These are phyloP conservation scores for Pheosia gnoma DNA, from an alignment of 2,888 invertebrate species.

Conservation along the genomic window DNA sequence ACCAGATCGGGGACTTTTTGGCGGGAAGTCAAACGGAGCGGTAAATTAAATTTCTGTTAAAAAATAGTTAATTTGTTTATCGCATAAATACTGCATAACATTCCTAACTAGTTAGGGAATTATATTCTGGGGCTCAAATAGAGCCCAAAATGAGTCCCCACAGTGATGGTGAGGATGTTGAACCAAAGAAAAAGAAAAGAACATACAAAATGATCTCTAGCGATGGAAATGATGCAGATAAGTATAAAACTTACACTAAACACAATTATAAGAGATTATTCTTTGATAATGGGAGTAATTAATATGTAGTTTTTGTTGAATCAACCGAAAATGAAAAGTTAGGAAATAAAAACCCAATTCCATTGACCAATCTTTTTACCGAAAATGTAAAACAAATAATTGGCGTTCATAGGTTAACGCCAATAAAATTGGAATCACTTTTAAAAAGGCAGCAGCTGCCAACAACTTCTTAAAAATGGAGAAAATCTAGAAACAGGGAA, in stretches of 20 bases:
- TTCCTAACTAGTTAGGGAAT: no score
- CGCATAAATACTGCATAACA: no score
- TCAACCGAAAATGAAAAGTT: not conserved
- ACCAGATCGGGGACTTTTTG: no score
- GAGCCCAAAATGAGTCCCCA: no score
- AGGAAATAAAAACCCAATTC: not conserved
- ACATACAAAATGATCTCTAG: not conserved
- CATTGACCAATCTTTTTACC: not conserved
- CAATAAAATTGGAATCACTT: not conserved
- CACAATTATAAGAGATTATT: not conserved
- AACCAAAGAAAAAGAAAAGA: no score
- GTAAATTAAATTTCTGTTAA: no score
- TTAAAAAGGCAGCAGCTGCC: not conserved
- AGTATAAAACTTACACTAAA: not conserved
- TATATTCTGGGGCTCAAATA: not conserved
- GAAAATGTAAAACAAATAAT: not conserved
- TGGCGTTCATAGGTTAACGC: not conserved
- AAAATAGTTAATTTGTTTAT: no score
- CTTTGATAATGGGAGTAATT: not conserved
- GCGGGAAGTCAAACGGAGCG: no score
- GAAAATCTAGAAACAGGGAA: not conserved
- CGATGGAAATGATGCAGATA: not conserved
- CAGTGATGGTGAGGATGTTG: no score
- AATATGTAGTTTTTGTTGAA: not conserved
- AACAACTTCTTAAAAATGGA: not conserved